phyloP scores from a whole-genome alignment of 2,888 invertebrate species.

The Heliothis peltigera region DNA sequence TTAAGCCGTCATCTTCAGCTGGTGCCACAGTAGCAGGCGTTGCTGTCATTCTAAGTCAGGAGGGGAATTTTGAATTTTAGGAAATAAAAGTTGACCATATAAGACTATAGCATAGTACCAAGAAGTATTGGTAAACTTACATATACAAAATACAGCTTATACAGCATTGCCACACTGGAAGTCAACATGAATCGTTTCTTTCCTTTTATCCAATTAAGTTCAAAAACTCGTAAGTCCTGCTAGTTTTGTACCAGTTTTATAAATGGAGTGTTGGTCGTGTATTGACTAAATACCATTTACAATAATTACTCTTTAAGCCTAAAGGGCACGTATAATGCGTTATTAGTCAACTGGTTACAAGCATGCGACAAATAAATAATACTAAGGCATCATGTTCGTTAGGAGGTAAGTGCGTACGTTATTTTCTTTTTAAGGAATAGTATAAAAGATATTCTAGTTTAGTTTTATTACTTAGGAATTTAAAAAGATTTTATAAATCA shows the following conservation, averaged over 20 bases:
- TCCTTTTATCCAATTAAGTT: neutral
- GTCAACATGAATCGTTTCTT: neutral
- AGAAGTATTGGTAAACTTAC: neutral
- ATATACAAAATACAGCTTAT: neutral
- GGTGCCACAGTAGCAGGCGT: too few species aligned
- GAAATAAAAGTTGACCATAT: too few species aligned
- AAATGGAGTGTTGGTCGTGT: constrained; percentile 6
- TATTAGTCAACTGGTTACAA: constrained; percentile 26
- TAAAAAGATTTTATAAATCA: too few species aligned
- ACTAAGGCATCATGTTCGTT: constrained; percentile 18
- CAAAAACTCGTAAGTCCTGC: neutral
- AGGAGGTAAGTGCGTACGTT: neutral
- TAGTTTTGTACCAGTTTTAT: neutral
- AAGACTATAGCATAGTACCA: too few species aligned
- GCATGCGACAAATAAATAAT: constrained; percentile 12
- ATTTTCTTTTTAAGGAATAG: neutral
- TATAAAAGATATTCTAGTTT: too few species aligned
- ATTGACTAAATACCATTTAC: constrained; percentile 27
- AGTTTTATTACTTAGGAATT: too few species aligned
- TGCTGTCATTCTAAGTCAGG: too few species aligned
- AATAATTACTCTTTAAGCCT: constrained; percentile 8
- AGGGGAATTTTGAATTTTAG: too few species aligned
- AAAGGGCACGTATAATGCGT: constrained; percentile 18
- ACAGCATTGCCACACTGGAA: neutral
- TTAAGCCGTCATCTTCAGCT: too few species aligned